These are phyloP conservation scores for Archegozetes longisetosus DNA, from an alignment of 1,140 invertebrate species.

Conservation along the genomic window DNA sequence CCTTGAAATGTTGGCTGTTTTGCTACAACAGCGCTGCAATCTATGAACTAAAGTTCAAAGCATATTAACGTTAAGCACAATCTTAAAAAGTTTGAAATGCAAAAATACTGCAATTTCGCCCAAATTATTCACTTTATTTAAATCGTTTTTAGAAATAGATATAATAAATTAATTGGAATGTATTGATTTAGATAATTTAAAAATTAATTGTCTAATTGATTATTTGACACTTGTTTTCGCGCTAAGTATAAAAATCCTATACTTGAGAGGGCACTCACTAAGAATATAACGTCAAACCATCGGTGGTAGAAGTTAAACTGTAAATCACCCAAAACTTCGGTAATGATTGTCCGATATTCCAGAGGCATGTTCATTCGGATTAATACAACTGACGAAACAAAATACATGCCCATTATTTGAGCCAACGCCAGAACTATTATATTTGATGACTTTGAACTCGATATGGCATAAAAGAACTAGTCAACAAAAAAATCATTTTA, in stretches of 20 bases:
- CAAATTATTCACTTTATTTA: too few species aligned
- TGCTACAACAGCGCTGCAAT: too few species aligned
- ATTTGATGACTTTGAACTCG: constrained; percentile 97
- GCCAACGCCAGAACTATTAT: constrained; percentile 91
- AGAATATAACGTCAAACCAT: constrained; percentile 99
- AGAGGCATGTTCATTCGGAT: constrained; percentile 99
- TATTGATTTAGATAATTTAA: not conserved
- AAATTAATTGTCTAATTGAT: not conserved
- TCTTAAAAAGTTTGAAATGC: too few species aligned
- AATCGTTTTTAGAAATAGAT: not conserved
- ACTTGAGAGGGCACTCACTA: constrained; percentile 87
- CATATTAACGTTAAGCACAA: too few species aligned
- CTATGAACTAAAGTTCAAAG: too few species aligned
- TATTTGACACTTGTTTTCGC: constrained; percentile 41
- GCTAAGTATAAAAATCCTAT: constrained; percentile 90
- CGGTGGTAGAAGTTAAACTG: constrained; percentile 99
- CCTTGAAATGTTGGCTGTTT: too few species aligned
- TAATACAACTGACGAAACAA: constrained; percentile 89
- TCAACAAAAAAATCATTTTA: constrained; percentile 14
- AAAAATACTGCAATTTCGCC: too few species aligned
- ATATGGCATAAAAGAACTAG: constrained; percentile 98
- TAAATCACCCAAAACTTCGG: constrained; percentile 88
- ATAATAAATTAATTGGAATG: not conserved
- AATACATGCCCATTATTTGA: constrained; percentile 99
- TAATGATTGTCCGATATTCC: constrained; percentile 90